Conservation (phyloP, 2,797 vertebrate genomes). For the Spheniscus humboldti region DNA sequence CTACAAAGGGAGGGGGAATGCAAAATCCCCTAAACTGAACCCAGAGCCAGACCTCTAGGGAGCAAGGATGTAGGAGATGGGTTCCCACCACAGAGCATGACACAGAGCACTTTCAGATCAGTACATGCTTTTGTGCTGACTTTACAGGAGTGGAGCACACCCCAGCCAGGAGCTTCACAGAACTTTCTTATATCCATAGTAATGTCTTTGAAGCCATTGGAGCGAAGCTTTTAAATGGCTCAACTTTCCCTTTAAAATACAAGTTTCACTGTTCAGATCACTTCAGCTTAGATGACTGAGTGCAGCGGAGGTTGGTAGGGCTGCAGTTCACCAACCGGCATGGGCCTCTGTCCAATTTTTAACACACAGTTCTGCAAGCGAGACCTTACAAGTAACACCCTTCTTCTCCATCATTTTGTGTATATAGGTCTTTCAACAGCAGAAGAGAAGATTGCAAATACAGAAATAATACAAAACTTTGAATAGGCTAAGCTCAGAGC, state of each 20-base stretch:
- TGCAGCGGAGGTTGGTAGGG: background rate
- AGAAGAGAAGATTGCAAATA: background rate
- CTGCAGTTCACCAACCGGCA: background rate
- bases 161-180: background rate
- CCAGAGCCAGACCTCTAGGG: background rate
- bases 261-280: background rate
- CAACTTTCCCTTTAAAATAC: background rate
- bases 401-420: background rate
- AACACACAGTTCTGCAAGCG: background rate
- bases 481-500: background rate
- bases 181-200: background rate
- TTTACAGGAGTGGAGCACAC: background rate
- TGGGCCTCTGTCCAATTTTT: too few species aligned
- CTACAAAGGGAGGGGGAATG: background rate
- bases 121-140: background rate
- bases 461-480: background rate
- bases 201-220: background rate
- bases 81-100: accelerated
- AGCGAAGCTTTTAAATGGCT: background rate
- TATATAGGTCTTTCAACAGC: background rate
- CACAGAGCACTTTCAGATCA: background rate
- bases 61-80: background rate
- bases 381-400: background rate
- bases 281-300: background rate
- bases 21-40: background rate